Conservation (phyloP, 2,113 vertebrate species). For the Lycaon pictus region DNA sequence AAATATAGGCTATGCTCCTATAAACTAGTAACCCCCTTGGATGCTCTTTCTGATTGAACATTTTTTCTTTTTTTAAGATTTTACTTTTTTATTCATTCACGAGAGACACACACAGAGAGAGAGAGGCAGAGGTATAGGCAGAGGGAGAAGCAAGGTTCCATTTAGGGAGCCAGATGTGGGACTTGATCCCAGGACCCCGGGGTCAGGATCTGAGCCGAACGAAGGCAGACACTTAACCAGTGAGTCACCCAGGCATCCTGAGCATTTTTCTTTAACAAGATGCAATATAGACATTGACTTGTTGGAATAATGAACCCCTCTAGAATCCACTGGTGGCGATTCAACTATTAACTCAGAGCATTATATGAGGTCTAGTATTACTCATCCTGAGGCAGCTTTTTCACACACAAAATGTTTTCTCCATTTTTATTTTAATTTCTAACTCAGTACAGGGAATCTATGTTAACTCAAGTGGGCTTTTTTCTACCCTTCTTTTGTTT, state of each 20-base stretch:
- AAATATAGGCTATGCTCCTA: background rate
- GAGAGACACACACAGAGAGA: no score
- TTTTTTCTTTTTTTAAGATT: background rate
- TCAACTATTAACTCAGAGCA: background rate
- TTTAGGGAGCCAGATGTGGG: no score
- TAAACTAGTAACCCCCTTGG: background rate
- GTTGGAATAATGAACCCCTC: slow-evolving; percentile 35
- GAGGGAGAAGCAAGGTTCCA: no score
- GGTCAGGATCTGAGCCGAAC: no score
- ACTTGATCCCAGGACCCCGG: no score
- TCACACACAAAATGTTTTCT: background rate
- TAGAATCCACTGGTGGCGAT: background rate
- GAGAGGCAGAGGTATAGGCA: no score
- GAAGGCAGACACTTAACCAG: no score
- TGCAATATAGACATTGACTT: background rate
- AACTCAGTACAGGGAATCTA: background rate
- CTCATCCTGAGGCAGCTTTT: background rate
- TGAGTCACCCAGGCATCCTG: no score
- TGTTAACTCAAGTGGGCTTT: background rate
- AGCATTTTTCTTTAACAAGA: background rate
- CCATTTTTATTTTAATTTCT: slow-evolving; percentile 51
- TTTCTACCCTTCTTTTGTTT: background rate
- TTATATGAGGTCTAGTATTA: background rate
- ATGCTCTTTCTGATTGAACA: background rate
- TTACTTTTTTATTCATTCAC: no score